phyloP scores from a whole-genome alignment of 2,113 vertebrate species.

The Notothenia coriiceps region DNA sequence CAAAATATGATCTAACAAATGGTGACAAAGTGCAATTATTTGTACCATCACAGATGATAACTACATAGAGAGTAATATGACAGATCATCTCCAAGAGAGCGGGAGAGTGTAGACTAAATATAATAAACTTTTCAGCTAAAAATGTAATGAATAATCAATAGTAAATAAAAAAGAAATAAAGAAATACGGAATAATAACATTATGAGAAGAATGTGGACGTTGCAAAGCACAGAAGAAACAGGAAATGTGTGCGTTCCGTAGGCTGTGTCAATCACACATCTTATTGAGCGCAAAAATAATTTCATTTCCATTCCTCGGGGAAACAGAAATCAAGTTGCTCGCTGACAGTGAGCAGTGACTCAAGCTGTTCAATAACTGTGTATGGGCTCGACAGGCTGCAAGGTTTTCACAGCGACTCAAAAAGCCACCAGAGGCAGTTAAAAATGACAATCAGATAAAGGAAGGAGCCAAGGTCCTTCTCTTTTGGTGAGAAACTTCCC shows the following conservation, averaged over 20 bases:
- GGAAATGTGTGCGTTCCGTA: conserved; percentile 19
- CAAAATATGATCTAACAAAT: neutral
- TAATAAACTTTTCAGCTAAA: conserved; percentile 7
- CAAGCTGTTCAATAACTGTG: conserved; percentile 64
- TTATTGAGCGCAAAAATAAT: conserved; percentile 52
- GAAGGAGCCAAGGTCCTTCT: neutral
- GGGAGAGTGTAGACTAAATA: neutral
- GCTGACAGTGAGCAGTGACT: conserved; percentile 61
- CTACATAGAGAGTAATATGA: neutral
- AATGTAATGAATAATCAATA: conserved; percentile 15
- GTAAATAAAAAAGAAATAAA: neutral
- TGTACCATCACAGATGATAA: neutral
- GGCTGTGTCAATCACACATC: conserved; percentile 58
- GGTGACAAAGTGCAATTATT: neutral
- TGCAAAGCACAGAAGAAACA: conserved; percentile 7
- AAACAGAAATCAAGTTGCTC: conserved; percentile 61
- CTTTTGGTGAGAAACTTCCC: conserved; percentile 21
- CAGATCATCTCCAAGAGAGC: neutral
- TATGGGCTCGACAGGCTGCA: conserved; percentile 30
- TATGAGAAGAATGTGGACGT: neutral
- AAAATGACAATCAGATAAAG: conserved; percentile 47
- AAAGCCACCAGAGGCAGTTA: conserved; percentile 36
- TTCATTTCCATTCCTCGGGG: conserved; percentile 57
- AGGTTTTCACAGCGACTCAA: conserved; percentile 21
- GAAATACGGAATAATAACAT: neutral